These are phyloP conservation scores for Balaeniceps rex DNA, from an alignment of 2,113 vertebrate genomes.

Conservation along the genomic window DNA sequence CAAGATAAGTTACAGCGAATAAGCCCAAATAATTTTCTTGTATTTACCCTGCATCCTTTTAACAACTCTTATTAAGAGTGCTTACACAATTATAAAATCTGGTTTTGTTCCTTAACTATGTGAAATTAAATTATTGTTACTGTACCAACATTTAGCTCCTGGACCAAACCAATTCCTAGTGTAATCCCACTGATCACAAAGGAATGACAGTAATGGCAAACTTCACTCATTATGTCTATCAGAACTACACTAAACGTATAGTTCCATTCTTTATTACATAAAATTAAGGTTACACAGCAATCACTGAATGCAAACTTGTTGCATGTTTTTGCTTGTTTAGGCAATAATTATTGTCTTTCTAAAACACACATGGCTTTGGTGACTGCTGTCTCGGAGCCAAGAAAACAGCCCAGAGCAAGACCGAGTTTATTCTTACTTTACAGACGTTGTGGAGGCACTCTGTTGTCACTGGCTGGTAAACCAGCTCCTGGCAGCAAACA, in stretches of 20 bases:
- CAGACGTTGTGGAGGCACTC: slow-evolving; percentile 96
- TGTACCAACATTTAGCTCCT: background rate
- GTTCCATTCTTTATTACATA: background rate
- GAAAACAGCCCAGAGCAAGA: background rate
- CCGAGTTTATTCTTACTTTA: slow-evolving; percentile 80
- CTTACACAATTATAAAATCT: background rate
- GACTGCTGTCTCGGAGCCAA: background rate
- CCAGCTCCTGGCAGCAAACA: slow-evolving; percentile 97
- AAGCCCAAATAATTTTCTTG: background rate
- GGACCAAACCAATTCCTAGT: background rate
- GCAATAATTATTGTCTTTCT: background rate
- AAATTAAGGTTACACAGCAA: background rate
- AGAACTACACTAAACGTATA: background rate
- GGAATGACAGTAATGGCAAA: background rate
- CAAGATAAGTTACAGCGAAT: background rate
- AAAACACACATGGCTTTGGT: background rate
- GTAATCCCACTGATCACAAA: background rate
- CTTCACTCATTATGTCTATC: background rate
- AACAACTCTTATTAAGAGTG: background rate
- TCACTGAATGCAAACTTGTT: background rate
- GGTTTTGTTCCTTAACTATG: background rate
- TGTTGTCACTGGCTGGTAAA: slow-evolving; percentile 95
- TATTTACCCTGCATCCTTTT: background rate
- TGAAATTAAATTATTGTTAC: background rate
- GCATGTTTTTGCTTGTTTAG: background rate